Evolutionary conservation across 2,113 vertebrate species (phyloP), one percentile per base, ranked within the genome.

Genomic region (Meleagris gallopavo): DNA sequence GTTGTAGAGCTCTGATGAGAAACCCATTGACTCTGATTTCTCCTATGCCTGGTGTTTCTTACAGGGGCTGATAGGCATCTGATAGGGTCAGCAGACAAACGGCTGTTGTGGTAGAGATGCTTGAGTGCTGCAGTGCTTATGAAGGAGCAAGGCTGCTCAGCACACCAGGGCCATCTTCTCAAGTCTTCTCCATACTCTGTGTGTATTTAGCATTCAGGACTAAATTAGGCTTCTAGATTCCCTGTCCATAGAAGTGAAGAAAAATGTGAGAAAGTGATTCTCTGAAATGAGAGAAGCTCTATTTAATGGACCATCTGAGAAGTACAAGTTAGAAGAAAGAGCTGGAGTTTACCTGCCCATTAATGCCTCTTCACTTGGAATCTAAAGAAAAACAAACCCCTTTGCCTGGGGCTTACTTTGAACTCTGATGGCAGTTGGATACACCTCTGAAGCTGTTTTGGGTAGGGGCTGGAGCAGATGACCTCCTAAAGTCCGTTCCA

Each of bases 371-470:
- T 71, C 15, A 13, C 50, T 64, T 60, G 25, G 22, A 7, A 50
- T 69, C 8, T 19, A 12, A 36, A 77, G 18, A 4, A 38, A 77
- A 30, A 55, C 54, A 55, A 55, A 32, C 54, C 29, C 10, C 6
- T 50, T 38, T 90, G 24, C n/a, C 2, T 2, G 3, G 32, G 21
- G 1, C 50, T 90, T 48, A 38, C 74, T 92, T 13, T 6, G 32
- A 55, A 81, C 25, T 10, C 4, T 67, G 45, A 19, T 13, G 3
- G n/a, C 34, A 50, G 25, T 27, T 6, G 3, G 6, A 7, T 11
- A 13, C 0, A 0, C 11, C 50, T 86, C 25, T 34, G 41, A 83
- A 22, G 50, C 0, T 22, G 9, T 7, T 62, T 75, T 3, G 6
- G 41, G 30, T 13, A 67, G 40, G 10, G 4, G 24, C 77, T 87